These are phyloP conservation scores for Ennomos erosarius DNA, from an alignment of 2,888 invertebrate species.

Conservation along the genomic window DNA sequence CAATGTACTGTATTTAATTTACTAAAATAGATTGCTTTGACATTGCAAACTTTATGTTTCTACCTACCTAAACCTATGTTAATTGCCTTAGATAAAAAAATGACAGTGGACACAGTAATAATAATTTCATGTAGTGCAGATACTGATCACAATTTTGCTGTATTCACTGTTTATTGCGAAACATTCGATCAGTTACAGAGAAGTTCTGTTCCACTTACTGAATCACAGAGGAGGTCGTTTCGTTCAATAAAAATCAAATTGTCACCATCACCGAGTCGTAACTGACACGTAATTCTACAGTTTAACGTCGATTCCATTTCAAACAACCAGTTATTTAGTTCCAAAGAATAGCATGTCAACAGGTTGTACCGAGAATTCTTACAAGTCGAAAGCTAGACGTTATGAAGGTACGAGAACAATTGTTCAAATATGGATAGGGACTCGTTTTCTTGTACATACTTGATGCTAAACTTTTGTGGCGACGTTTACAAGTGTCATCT, in stretches of 20 bases:
- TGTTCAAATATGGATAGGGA: slow-evolving; percentile 23
- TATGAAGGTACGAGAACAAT: slow-evolving; percentile 22
- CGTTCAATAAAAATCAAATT: slow-evolving; percentile 53
- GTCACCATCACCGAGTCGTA: slow-evolving; percentile 43
- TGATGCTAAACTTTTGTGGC: slow-evolving; percentile 17
- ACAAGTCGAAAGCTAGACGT: slow-evolving; percentile 33
- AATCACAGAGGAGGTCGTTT: slow-evolving; percentile 44
- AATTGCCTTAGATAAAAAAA: too few species aligned
- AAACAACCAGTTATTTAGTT: slow-evolving; percentile 67
- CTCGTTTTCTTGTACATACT: slow-evolving; percentile 11
- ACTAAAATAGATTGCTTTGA: not conserved
- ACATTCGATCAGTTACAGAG: slow-evolving; percentile 30
- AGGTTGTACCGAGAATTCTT: slow-evolving; percentile 61
- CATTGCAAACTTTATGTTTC: not conserved
- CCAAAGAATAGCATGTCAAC: slow-evolving; percentile 66
- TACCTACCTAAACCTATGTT: too few species aligned
- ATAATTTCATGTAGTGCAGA: too few species aligned
- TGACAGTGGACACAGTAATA: too few species aligned
- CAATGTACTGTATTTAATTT: slow-evolving; percentile 8
- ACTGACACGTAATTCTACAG: slow-evolving; percentile 56
- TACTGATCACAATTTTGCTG: not conserved
- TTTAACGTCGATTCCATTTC: slow-evolving; percentile 56
- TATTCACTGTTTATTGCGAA: slow-evolving; percentile 2
- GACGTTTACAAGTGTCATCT: slow-evolving; percentile 28
- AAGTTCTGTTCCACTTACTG: slow-evolving; percentile 42